phyloP scores from a whole-genome alignment of 2,113 vertebrate genomes.

The Pandion haliaetus region DNA sequence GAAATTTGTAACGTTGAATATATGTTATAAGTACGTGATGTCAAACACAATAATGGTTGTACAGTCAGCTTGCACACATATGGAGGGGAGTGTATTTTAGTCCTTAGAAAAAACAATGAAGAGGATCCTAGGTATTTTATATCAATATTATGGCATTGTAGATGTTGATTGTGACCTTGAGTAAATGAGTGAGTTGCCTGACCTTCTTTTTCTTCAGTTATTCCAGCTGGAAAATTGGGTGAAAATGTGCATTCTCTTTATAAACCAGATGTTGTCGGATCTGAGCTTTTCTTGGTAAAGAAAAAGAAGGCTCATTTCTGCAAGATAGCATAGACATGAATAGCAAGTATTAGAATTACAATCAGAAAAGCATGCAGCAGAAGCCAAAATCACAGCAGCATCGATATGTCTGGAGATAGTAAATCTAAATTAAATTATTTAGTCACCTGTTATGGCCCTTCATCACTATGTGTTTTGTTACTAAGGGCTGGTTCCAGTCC shows the following conservation, averaged over 20 bases:
- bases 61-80: background rate
- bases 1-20: background rate
- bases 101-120: background rate
- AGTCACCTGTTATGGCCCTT: background rate
- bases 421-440: constrained; percentile 34
- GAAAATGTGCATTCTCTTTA: background rate
- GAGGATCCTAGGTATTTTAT: background rate
- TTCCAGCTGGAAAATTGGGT: background rate
- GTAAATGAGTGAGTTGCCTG: background rate
- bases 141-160: background rate
- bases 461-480: background rate
- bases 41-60: background rate
- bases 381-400: background rate
- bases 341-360: background rate
- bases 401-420: background rate
- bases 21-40: background rate
- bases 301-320: background rate
- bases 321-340: background rate
- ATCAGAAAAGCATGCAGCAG: background rate
- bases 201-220: constrained; percentile 31
- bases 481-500: background rate
- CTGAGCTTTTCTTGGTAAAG: constrained; percentile 5
- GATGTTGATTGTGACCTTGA: background rate
- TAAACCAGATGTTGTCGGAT: constrained; percentile 13
- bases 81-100: background rate